Percentiles rank a stretch among this genome's conserved stretches.
phyloP scores from a whole-genome alignment of 2,888 invertebrate species.

The Melinaea marsaeus region DNA sequence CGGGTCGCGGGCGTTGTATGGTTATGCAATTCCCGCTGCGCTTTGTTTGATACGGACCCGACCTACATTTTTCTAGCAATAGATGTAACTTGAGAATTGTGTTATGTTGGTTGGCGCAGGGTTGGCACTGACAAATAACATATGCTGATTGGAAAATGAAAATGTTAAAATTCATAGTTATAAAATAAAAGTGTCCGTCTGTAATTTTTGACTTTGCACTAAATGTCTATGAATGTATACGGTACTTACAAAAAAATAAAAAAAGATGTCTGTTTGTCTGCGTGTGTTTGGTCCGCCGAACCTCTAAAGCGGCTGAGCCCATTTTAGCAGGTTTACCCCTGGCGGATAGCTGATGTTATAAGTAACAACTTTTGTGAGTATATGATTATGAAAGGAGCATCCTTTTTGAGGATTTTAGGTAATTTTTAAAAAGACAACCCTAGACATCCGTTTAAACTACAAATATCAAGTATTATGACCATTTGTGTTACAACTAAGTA shows the following conservation, averaged over 20 bases:
- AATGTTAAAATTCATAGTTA: not conserved
- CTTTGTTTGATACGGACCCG: conserved; percentile 63
- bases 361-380: too few relatives aligned
- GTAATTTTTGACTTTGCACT: too few relatives aligned
- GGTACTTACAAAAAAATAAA: too few relatives aligned
- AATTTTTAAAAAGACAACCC: conserved; percentile 16
- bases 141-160: conserved; percentile 10
- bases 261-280: too few relatives aligned
- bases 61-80: conserved; percentile 66
- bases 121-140: conserved; percentile 16
- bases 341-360: too few relatives aligned
- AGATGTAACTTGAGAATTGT: conserved; percentile 59
- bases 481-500: conserved; percentile 26
- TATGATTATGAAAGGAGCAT: not conserved
- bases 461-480: conserved; percentile 27
- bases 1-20: not conserved
- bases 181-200: not conserved
- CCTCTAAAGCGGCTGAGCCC: too few relatives aligned
- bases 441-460: conserved; percentile 16
- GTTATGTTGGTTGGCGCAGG: conserved; percentile 36
- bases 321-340: too few relatives aligned
- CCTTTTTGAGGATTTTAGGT: not conserved
- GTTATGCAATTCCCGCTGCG: conserved; percentile 43
- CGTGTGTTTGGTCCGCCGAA: too few relatives aligned
- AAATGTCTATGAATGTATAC: too few relatives aligned